phyloP scores from a whole-genome alignment of 1,140 invertebrate species.

The Asobara japonica region DNA sequence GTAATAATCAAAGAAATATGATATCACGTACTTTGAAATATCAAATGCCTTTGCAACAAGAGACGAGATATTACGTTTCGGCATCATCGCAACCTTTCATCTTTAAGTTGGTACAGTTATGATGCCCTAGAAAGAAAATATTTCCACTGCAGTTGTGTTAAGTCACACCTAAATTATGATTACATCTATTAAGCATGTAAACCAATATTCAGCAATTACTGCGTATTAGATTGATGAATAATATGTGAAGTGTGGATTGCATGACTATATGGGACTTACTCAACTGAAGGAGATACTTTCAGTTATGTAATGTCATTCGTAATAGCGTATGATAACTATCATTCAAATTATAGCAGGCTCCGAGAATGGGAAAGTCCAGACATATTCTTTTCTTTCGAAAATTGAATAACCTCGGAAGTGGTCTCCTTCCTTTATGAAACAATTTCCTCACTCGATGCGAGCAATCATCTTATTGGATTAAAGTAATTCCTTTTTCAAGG shows the following conservation, averaged over 20 bases:
- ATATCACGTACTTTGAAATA: constrained; percentile 62
- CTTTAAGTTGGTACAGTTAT: constrained; percentile 47
- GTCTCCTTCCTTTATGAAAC: too few species aligned
- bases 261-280: too few species aligned
- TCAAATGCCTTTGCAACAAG: constrained; percentile 63
- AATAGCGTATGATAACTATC: too few species aligned
- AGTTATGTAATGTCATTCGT: too few species aligned
- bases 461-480: too few species aligned
- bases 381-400: too few species aligned
- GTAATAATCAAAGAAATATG: background rate
- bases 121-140: constrained; percentile 57
- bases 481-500: too few species aligned
- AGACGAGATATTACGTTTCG: constrained; percentile 59
- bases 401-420: too few species aligned
- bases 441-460: too few species aligned
- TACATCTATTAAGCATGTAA: background rate
- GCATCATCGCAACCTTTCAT: constrained; percentile 51
- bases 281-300: too few species aligned
- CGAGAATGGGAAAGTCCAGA: too few species aligned
- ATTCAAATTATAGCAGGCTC: too few species aligned
- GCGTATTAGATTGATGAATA: background rate
- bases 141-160: background rate
- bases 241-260: background rate
- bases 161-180: background rate
- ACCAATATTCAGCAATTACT: background rate